Evolutionary conservation across 2,797 vertebrate species (phyloP).

Genomic region (Anomalospiza imberbis): DNA sequence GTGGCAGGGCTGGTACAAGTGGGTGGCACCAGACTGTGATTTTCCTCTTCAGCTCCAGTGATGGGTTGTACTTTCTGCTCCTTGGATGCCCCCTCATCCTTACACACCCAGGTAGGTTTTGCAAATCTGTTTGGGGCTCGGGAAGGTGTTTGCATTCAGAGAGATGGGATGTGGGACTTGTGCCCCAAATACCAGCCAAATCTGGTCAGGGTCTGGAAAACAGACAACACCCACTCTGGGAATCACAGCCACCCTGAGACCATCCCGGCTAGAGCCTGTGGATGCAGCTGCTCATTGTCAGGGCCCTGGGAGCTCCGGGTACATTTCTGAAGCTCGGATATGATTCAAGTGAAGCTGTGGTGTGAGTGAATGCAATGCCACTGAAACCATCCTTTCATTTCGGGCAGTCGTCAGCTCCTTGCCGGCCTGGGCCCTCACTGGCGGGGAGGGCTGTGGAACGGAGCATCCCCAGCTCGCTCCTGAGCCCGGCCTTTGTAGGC

Average conservation of each 20-base stretch:
- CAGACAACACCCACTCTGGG: accelerated
- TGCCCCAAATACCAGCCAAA: background rate
- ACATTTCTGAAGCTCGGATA: background rate
- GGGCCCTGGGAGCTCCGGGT: background rate
- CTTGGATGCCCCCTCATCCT: accelerated
- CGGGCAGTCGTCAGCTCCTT: background rate
- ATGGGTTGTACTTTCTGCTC: background rate
- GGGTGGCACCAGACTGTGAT: background rate
- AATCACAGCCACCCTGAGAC: background rate
- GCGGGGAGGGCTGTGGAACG: background rate
- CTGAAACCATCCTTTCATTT: background rate
- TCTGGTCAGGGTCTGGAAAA: background rate
- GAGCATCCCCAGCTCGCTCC: background rate
- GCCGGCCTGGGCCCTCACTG: accelerated
- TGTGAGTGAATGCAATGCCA: background rate
- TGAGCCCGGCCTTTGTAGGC: background rate
- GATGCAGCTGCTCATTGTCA: background rate
- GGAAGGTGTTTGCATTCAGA: background rate
- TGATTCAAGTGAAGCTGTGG: background rate
- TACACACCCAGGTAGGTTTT: background rate
- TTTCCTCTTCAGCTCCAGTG: background rate
- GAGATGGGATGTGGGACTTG: background rate
- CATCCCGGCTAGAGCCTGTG: accelerated
- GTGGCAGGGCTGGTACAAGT: background rate
- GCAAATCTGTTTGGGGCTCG: background rate